Base-by-base conservation (phyloP, 1,140 invertebrate genomes). In the Drosophila miranda region DNA sequence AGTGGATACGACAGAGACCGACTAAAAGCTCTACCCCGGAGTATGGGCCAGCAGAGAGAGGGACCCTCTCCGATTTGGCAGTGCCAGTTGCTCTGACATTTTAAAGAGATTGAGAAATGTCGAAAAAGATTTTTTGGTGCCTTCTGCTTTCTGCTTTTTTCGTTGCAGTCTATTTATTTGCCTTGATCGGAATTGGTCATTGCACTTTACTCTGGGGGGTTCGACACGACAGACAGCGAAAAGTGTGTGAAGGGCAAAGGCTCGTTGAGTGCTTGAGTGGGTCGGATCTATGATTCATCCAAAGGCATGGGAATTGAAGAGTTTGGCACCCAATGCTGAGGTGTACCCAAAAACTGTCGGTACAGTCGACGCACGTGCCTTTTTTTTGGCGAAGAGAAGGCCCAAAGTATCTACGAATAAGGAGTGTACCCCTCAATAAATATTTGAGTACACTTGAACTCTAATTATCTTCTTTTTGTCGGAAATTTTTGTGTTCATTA, bases 191-290 rank as follows among this genome's bases (percentile, higher is more conserved):
- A 38, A 67, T 48, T 68, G 64, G 64, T 68, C 64, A 68, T 48
- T 67, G 64, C 62, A 55, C 64, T 68, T 48, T 68, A 28, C 26
- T 38, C 34, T 44, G 30, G 14, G 34, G 30, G 49, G 6, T 45
- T 45, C 5, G 13, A 28, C 2, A 5, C 5, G 41, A 26, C 34
- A 38, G 11, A 38, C 34, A 11, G 34, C 11, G 34, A 19, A 67
- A 68, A 68, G 64, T 68, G 64, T 67, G 64, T 68, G 64, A 68
- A 68, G 64, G 64, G 64, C 64, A 68, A 68, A 68, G 62, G 62
- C 42, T 34, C 49, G 28, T 43, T 48, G 44, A 28, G 30, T 46
- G 49, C 21, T 50, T 23, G 55, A 48, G 28, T 67, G 41, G 23
- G 45, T 9, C 30, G 41, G 16, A 11, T 38, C 34, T 38, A 38